phyloP scores from a whole-genome alignment of 2,797 vertebrate genomes.

The Mycteria americana region DNA sequence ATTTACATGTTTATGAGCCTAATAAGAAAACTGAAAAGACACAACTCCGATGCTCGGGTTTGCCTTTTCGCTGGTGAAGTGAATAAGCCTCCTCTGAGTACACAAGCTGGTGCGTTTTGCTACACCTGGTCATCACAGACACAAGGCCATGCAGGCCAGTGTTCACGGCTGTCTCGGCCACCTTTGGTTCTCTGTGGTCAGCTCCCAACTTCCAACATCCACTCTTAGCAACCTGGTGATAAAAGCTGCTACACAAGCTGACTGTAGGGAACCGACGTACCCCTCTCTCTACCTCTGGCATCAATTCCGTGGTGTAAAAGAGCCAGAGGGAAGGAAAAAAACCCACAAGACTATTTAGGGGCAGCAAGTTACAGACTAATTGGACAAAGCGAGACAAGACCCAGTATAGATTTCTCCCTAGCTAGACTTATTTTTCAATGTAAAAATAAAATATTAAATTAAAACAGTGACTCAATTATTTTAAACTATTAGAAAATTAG shows the following conservation, averaged over 20 bases:
- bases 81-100: neutral
- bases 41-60: neutral
- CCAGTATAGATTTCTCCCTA: neutral
- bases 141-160: fast-evolving
- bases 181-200: neutral
- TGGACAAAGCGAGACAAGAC: neutral
- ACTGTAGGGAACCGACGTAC: neutral
- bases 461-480: neutral
- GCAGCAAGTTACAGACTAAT: neutral
- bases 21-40: neutral
- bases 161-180: neutral
- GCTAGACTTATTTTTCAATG: neutral
- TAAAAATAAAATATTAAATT: neutral
- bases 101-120: neutral
- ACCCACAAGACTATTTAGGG: neutral
- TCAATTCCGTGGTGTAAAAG: neutral
- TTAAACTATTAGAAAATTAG: neutral
- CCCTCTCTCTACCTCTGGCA: neutral
- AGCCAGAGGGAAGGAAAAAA: neutral
- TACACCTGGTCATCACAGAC: neutral
- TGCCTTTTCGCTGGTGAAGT: neutral
- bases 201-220: neutral
- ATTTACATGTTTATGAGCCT: neutral
- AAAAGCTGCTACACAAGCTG: neutral
- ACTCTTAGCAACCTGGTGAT: fast-evolving